Evolutionary conservation across 2,797 vertebrate genomes (phyloP), one percentile per base, ranked within the genome.

Genomic region (Epinephelus malabaricus): DNA sequence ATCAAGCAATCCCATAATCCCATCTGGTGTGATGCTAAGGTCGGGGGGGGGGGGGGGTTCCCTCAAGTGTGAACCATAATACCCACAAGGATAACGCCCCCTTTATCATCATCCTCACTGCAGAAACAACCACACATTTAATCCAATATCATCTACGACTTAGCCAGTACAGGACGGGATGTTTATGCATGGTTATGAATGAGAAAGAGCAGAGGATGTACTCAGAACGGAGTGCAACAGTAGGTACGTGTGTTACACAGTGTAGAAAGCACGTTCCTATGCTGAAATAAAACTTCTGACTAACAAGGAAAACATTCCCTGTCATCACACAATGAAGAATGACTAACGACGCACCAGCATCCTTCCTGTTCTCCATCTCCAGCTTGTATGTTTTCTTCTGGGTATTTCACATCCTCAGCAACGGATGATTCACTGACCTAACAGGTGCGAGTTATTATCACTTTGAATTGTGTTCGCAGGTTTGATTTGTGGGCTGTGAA

Each of bases 1-100:
- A 85, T 65, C 64, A 53, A 62, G 79, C 86, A 85, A 88, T 81
- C 89, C 83, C 80, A 86, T 93, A 92, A 93, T 92, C 88, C 83
- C 25, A 12, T 75, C 64, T 83, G 69, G 43, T 64, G 69, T 59
- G 25, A 77, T 47, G 69, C 64, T 88, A 56, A 88, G 84, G 83
- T 88, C 85, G 82, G 49, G 46, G 40, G 46, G 45, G 23, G 21
- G 23, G 23, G 34, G 49, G 91, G 80, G 88, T 88, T 88, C 90
- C 89, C 88, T 38, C 61, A n/a, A 34, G 50, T 18, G n/a, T 8
- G 17, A 75, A 63, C 60, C 23, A 25, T 58, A 81, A 47, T 19
- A 66, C 45, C 12, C 67, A 71, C 1, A 0, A 49, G 54, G 34
- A 78, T 81, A 58, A 88, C 23, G 27, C 61, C 14, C 30, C 9